A percentile compares a stretch with the other conserved stretches of the same genome.
These are phyloP conservation scores for Oncorhynchus clarkii DNA, from an alignment of 2,113 vertebrate genomes.

Conservation along the genomic window DNA sequence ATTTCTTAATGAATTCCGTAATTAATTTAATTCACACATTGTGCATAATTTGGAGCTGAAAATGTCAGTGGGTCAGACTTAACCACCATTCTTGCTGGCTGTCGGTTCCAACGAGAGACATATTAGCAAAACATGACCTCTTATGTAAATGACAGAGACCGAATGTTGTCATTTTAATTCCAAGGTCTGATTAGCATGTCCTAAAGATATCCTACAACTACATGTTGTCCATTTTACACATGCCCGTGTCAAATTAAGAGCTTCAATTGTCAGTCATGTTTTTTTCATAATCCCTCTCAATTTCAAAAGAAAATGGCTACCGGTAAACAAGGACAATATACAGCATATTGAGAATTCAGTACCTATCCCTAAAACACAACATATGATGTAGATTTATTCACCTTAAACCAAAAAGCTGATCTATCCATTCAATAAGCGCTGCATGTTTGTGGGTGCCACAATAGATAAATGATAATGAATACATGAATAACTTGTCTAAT, in stretches of 20 bases:
- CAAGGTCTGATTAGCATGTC: constrained; percentile 58
- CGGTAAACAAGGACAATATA: neutral
- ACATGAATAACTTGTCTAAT: constrained; percentile 70
- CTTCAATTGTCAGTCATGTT: constrained; percentile 25
- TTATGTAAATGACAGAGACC: constrained; percentile 77
- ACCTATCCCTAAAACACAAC: constrained; percentile 11
- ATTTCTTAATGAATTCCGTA: constrained; percentile 89
- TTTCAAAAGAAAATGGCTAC: constrained; percentile 29
- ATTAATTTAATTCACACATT: constrained; percentile 92
- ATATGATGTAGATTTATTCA: neutral
- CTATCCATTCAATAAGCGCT: constrained; percentile 49
- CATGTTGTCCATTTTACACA: constrained; percentile 63
- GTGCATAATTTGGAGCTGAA: constrained; percentile 88
- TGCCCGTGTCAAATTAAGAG: constrained; percentile 52
- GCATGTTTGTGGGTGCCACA: constrained; percentile 45
- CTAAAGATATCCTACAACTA: constrained; percentile 60
- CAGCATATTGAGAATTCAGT: constrained; percentile 2
- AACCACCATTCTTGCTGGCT: constrained; percentile 78
- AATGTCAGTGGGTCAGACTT: constrained; percentile 85
- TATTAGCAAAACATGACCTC: constrained; percentile 86
- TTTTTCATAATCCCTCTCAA: constrained; percentile 37
- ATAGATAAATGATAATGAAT: constrained; percentile 45
- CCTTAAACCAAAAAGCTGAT: constrained; percentile 32
- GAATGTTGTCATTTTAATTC: constrained; percentile 74
- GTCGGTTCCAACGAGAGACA: constrained; percentile 80